Conservation (phyloP, 2,888 invertebrate species). For the Cephonodes hylas region DNA sequence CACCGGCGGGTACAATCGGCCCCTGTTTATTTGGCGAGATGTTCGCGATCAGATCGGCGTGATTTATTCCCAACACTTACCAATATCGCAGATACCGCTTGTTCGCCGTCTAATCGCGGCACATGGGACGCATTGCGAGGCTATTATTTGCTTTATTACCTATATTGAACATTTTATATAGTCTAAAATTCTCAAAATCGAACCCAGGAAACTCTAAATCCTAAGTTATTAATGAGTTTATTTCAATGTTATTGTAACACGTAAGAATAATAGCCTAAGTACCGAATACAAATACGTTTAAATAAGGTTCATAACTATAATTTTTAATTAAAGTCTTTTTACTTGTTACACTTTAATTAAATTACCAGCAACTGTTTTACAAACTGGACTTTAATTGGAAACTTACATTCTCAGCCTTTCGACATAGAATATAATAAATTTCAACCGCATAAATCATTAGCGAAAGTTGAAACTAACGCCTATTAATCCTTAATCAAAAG, state of each 20-base stretch:
- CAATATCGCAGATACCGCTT: slow-evolving; percentile 5
- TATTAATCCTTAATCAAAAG: background rate
- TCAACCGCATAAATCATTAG: background rate
- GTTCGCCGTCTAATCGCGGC: background rate
- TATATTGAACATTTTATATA: no score
- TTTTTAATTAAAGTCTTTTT: no score
- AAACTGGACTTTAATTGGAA: background rate
- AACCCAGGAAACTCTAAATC: no score
- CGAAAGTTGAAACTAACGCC: background rate
- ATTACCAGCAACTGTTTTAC: no score
- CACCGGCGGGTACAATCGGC: slow-evolving; percentile 14
- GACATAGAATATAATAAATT: background rate
- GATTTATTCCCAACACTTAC: slow-evolving; percentile 15
- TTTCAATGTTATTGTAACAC: no score
- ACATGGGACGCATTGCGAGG: slow-evolving; percentile 7
- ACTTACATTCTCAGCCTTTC: background rate
- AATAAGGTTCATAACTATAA: no score
- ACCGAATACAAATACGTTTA: no score
- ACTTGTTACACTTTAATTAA: no score
- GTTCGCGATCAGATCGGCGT: slow-evolving; percentile 14
- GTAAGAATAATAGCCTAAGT: no score
- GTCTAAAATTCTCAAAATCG: no score
- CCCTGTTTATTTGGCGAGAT: slow-evolving; percentile 4
- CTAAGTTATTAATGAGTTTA: no score
- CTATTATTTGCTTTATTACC: background rate